Conservation (phyloP, 2,113 vertebrate species). For the Leptosomus discolor region DNA sequence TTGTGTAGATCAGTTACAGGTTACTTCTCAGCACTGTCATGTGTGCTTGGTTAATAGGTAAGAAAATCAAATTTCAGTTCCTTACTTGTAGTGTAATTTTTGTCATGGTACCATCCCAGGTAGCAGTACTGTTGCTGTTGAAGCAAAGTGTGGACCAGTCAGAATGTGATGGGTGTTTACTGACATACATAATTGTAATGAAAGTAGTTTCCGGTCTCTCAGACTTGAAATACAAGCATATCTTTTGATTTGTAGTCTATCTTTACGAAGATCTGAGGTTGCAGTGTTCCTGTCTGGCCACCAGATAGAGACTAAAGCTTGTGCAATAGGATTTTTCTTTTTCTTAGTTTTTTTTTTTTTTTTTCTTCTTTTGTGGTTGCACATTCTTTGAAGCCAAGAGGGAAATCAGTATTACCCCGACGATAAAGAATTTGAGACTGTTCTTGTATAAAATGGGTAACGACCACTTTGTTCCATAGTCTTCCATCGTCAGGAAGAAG, state of each 20-base stretch:
- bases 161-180: background rate
- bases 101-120: background rate
- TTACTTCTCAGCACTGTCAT: background rate
- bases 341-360: background rate
- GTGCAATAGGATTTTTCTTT: background rate
- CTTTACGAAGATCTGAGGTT: background rate
- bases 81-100: background rate
- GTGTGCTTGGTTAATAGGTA: background rate
- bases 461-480: background rate
- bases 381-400: background rate
- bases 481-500: background rate
- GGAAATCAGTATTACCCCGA: background rate
- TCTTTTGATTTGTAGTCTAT: background rate
- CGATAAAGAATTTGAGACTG: background rate
- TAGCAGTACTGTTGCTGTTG: background rate
- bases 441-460: background rate
- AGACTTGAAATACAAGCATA: background rate
- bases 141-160: background rate
- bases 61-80: background rate
- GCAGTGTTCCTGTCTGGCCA: conserved; percentile 47
- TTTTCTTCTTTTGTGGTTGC: background rate
- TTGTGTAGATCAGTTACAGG: background rate
- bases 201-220: background rate
- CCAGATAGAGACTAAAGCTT: conserved; percentile 60
- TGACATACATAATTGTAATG: background rate